Evolutionary conservation across 2,113 vertebrate species (phyloP).

Genomic region (Oreochromis niloticus): DNA sequence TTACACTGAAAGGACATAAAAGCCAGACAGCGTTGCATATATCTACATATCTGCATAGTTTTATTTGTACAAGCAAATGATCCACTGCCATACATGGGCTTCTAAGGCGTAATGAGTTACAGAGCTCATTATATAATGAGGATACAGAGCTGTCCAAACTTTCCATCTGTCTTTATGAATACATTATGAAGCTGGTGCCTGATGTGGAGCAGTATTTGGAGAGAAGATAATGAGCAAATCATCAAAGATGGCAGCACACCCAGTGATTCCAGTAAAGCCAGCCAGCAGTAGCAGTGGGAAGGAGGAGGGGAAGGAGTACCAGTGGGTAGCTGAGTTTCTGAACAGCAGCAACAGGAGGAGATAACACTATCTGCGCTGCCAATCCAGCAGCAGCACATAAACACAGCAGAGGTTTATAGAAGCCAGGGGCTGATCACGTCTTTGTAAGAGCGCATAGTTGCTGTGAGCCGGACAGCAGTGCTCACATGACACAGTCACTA

Average conservation of each 20-base stretch:
- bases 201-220: not conserved
- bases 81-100: not conserved
- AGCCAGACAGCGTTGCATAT: not conserved
- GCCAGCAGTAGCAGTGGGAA: not conserved
- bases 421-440: not conserved
- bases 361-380: constrained; percentile 19
- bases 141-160: not conserved
- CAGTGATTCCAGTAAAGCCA: not conserved
- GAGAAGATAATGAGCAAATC: not conserved
- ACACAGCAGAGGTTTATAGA: not conserved
- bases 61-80: constrained; percentile 38
- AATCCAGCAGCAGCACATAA: constrained; percentile 3
- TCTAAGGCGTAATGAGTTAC: not conserved
- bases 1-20: not conserved
- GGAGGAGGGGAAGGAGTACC: not conserved
- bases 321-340: not conserved
- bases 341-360: constrained; percentile 11
- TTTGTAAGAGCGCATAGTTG: not conserved
- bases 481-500: not conserved
- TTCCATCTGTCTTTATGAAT: not conserved
- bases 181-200: not conserved
- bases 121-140: not conserved
- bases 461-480: not conserved
- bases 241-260: not conserved
- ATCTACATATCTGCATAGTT: not conserved